phyloP scores from a whole-genome alignment of 2,113 vertebrate species.

The Eupsittula cactorum region DNA sequence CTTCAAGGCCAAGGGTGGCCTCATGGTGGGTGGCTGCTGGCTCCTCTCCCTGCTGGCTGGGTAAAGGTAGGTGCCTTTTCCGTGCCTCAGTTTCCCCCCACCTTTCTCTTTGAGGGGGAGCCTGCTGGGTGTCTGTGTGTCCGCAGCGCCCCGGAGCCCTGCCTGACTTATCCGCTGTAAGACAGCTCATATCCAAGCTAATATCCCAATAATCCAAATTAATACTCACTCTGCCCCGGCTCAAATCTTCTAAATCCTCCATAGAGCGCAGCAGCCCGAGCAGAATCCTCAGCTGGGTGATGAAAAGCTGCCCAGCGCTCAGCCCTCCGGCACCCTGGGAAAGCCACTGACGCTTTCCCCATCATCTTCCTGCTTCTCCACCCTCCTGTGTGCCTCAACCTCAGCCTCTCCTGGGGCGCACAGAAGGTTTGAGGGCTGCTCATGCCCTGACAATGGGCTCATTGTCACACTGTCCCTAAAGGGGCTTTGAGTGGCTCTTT shows the following conservation, averaged over 20 bases:
- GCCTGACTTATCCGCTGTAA: background rate
- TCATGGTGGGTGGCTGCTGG: background rate
- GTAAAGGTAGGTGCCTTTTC: background rate
- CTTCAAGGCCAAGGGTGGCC: background rate
- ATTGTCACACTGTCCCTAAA: fast-evolving
- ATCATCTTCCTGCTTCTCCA: fast-evolving
- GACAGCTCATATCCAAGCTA: background rate
- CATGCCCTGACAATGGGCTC: fast-evolving
- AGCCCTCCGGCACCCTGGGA: fast-evolving
- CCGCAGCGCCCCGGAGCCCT: background rate
- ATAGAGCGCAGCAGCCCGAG: fast-evolving
- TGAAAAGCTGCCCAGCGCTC: background rate
- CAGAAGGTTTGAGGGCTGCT: background rate
- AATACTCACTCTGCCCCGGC: background rate
- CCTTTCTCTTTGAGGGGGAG: background rate
- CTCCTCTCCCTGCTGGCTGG: background rate
- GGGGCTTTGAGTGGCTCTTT: background rate
- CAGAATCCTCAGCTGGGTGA: background rate
- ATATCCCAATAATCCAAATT: background rate
- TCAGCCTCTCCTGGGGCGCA: background rate
- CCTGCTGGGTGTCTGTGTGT: background rate
- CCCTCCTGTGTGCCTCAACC: fast-evolving
- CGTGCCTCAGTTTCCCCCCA: background rate
- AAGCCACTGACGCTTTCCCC: background rate
- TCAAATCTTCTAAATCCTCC: background rate